Percentiles rank a stretch among this genome's conserved stretches.
These are phyloP conservation scores for Arothron firmamentum DNA, from an alignment of 2,113 vertebrate species.

Conservation along the genomic window DNA sequence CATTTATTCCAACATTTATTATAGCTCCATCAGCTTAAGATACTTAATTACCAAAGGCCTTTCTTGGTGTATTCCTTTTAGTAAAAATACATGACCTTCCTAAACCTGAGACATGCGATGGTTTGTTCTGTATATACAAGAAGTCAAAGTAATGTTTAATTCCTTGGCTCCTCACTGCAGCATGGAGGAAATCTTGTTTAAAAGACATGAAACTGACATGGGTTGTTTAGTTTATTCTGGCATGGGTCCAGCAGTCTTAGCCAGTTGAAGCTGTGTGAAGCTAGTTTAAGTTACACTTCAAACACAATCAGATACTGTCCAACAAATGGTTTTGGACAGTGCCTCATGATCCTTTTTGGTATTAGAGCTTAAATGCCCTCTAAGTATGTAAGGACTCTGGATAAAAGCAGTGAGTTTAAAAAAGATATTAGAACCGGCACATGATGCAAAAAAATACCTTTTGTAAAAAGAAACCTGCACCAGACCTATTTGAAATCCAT, in stretches of 20 bases:
- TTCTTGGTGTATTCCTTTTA: no score
- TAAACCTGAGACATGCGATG: not conserved
- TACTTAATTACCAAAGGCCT: no score
- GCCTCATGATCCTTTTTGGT: constrained; percentile 8
- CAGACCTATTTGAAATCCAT: no score
- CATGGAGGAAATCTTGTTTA: constrained; percentile 22
- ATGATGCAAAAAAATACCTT: no score
- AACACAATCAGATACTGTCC: constrained; percentile 39
- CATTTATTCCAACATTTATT: no score
- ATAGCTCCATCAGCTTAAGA: no score
- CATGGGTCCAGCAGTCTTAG: constrained; percentile 22
- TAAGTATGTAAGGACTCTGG: no score
- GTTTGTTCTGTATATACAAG: not conserved
- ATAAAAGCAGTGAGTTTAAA: no score
- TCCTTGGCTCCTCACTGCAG: not conserved
- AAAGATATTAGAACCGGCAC: no score
- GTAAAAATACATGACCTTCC: no score
- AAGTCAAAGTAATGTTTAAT: not conserved
- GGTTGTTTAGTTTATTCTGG: constrained; percentile 40
- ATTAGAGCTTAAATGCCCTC: no score
- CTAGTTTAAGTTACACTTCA: constrained; percentile 33
- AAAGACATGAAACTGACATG: constrained; percentile 22
- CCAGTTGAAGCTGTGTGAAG: constrained; percentile 33
- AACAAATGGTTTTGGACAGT: constrained; percentile 32
- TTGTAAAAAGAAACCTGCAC: no score